Percentiles rank a stretch among this genome's conserved stretches.
phyloP scores from a whole-genome alignment of 2,888 invertebrate genomes.

The Noctuana brunneofusca region DNA sequence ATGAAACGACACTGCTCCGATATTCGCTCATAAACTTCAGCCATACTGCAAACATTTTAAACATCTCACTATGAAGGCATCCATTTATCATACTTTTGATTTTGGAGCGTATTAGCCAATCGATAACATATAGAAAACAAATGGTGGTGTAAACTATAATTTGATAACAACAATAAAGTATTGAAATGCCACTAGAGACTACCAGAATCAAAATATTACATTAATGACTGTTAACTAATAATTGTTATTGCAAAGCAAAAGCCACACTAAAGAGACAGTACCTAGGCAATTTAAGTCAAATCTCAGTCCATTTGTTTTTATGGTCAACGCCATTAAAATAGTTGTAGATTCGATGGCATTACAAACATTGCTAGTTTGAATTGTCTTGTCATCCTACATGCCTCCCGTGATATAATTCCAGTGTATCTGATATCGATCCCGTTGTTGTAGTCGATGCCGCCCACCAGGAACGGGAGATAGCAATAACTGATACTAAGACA shows the following conservation, averaged over 20 bases:
- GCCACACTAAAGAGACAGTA: too few species aligned
- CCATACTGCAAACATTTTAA: not conserved
- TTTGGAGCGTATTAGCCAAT: too few species aligned
- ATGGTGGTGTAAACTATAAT: too few species aligned
- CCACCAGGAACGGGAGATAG: constrained; percentile 1
- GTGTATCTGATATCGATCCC: not conserved
- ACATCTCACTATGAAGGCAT: not conserved
- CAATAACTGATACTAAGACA: not conserved
- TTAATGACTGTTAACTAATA: too few species aligned
- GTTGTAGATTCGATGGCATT: not conserved
- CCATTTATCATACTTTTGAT: too few species aligned
- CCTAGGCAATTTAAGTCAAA: not conserved
- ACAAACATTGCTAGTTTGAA: not conserved
- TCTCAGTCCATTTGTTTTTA: not conserved
- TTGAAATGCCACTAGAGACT: too few species aligned
- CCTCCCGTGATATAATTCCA: not conserved
- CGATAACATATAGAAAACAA: too few species aligned
- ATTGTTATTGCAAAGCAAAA: too few species aligned
- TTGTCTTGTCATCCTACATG: constrained; percentile 1
- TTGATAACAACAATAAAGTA: too few species aligned
- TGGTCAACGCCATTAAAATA: not conserved
- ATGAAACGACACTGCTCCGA: constrained; percentile 16
- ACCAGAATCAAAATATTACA: too few species aligned
- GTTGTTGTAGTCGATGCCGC: not conserved
- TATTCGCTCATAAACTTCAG: constrained; percentile 12